phyloP scores from a whole-genome alignment of 2,113 vertebrate genomes.

The Pygoscelis adeliae region DNA sequence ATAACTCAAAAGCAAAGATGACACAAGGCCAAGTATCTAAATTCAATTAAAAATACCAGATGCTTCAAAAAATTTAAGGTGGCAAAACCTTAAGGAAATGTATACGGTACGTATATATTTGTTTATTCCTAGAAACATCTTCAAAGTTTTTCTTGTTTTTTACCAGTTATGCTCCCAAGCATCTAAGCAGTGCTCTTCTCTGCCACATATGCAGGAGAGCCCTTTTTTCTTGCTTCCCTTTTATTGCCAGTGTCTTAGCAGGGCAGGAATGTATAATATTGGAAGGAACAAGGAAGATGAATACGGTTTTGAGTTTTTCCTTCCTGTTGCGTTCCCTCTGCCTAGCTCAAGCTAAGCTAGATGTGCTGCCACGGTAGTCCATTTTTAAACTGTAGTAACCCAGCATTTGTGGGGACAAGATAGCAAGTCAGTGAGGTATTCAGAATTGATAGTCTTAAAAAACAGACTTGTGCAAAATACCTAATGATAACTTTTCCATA shows the following conservation, averaged over 20 bases:
- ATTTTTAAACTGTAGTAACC: not conserved
- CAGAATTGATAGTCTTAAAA: not conserved
- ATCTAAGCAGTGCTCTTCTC: not conserved
- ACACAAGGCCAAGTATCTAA: not conserved
- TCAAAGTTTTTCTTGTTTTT: not conserved
- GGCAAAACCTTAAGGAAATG: not conserved
- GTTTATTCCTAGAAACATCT: not conserved
- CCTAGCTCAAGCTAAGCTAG: not conserved
- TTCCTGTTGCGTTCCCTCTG: not conserved
- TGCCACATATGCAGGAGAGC: not conserved
- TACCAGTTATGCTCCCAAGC: not conserved
- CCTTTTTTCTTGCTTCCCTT: not conserved
- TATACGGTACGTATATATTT: rapidly evolving
- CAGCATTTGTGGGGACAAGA: not conserved
- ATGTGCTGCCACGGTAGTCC: not conserved
- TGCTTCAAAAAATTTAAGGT: not conserved
- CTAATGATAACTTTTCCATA: not conserved
- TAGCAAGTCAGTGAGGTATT: not conserved
- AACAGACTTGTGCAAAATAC: not conserved
- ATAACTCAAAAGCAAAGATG: not conserved
- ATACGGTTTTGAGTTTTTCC: not conserved
- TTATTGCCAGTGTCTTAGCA: not conserved
- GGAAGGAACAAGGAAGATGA: not conserved
- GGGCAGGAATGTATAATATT: not conserved
- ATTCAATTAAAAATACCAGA: not conserved